phyloP scores from a whole-genome alignment of 2,797 vertebrate species.

The Chelidonichthys spinosus region DNA sequence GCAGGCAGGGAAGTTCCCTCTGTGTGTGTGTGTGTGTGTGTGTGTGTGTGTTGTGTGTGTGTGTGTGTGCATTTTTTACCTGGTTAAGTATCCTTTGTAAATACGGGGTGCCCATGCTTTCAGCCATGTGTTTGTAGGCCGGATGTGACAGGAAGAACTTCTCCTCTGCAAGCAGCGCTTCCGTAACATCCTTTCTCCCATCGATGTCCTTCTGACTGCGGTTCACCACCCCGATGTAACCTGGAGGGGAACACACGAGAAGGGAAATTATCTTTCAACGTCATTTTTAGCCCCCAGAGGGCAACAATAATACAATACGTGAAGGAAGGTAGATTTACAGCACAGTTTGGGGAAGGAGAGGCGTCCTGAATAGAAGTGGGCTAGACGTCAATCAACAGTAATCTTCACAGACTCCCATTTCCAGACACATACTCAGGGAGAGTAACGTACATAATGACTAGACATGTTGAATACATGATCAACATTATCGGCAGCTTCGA shows the following conservation, averaged over 20 bases:
- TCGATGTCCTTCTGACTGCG: conserved; percentile 91
- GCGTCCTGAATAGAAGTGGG: too few relatives aligned
- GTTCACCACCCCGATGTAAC: conserved; percentile 90
- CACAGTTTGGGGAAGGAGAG: too few relatives aligned
- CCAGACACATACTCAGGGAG: too few relatives aligned
- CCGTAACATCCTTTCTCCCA: conserved; percentile 88
- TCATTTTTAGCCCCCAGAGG: background rate
- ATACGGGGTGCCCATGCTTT: conserved; percentile 87
- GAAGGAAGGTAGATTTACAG: background rate
- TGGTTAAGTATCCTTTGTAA: conserved; percentile 90
- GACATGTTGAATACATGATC: too few relatives aligned
- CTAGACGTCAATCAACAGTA: too few relatives aligned
- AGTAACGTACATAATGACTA: too few relatives aligned
- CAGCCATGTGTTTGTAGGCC: conserved; percentile 87
- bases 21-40: background rate
- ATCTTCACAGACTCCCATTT: too few relatives aligned
- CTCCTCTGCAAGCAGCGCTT: conserved; percentile 85
- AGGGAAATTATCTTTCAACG: conserved; percentile 6
- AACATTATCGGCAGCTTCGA: too few relatives aligned
- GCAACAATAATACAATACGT: background rate
- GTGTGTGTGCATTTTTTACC: conserved; percentile 70
- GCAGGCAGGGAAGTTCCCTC: too few relatives aligned
- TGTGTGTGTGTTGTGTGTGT: background rate
- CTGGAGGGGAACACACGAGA: conserved; percentile 65
- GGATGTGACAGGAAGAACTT: conserved; percentile 88